Conservation (phyloP, 2,888 invertebrate genomes). For the Dryobota labecula region DNA sequence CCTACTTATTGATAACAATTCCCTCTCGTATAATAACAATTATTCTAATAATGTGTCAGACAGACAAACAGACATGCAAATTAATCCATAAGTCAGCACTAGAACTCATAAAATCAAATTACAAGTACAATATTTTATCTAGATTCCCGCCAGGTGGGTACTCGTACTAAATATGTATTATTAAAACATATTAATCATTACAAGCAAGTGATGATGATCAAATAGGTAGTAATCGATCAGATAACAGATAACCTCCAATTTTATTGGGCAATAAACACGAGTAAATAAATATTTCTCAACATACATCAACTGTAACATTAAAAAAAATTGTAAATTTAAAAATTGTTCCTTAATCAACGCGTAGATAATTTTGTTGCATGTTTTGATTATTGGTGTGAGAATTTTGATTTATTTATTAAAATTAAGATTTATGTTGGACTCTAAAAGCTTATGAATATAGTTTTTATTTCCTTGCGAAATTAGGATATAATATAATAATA, state of each 20-base stretch:
- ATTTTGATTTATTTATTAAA: constrained; percentile 51
- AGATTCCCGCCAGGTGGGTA: constrained; percentile 15
- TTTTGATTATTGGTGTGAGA: constrained; percentile 48
- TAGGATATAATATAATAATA: constrained; percentile 4
- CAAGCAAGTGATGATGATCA: constrained; percentile 56
- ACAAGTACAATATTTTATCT: constrained; percentile 20
- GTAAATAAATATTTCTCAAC: constrained; percentile 56
- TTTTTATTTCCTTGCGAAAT: constrained; percentile 36
- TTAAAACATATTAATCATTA: constrained; percentile 48
- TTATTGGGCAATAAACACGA: constrained; percentile 54
- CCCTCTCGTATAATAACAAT: too few relatives aligned
- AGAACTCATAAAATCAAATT: constrained; percentile 6
- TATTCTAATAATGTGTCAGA: background rate
- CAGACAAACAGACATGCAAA: background rate
- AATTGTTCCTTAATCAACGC: constrained; percentile 56
- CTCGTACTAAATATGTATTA: constrained; percentile 23
- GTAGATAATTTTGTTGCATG: constrained; percentile 59
- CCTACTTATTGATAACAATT: too few relatives aligned
- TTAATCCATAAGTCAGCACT: background rate
- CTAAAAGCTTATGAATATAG: background rate
- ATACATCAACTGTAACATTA: constrained; percentile 35
- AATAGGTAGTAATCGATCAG: constrained; percentile 60
- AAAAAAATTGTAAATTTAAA: constrained; percentile 42
- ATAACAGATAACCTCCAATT: constrained; percentile 60
- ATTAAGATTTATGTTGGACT: constrained; percentile 11